Percentiles rank a stretch among this genome's conserved stretches.
phyloP scores from a whole-genome alignment of 2,888 invertebrate genomes.

The Stenodera caucasica region DNA sequence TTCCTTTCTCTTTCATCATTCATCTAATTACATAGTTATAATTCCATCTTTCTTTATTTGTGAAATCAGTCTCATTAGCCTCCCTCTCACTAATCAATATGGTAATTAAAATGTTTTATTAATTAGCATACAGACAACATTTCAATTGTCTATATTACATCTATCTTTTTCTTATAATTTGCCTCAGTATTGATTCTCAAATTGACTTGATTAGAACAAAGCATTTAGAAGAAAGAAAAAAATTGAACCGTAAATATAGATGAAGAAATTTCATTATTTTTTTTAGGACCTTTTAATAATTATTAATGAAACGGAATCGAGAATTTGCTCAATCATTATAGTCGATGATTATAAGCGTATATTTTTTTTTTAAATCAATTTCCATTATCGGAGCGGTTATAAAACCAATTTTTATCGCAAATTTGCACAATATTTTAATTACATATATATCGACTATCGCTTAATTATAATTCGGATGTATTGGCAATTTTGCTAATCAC shows the following conservation, averaged over 20 bases:
- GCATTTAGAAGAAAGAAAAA: not conserved
- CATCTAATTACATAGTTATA: not conserved
- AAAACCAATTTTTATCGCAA: too few relatives aligned
- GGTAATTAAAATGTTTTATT: conserved; percentile 40
- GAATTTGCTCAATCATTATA: too few relatives aligned
- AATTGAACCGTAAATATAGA: not conserved
- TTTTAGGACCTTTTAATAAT: too few relatives aligned
- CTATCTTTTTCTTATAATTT: conserved; percentile 21
- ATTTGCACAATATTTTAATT: too few relatives aligned
- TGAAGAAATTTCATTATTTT: too few relatives aligned
- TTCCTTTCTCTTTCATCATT: not conserved
- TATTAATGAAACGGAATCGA: too few relatives aligned
- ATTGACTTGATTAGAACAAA: conserved; percentile 30
- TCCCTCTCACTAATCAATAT: conserved; percentile 37
- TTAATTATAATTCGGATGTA: too few relatives aligned
- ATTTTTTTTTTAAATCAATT: too few relatives aligned
- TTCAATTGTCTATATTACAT: conserved; percentile 11
- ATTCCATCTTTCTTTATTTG: not conserved
- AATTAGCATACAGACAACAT: conserved; percentile 31
- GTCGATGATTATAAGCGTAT: too few relatives aligned
- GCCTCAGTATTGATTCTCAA: conserved; percentile 25
- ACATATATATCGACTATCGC: too few relatives aligned
- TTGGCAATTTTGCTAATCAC: not conserved
- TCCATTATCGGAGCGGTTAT: too few relatives aligned
- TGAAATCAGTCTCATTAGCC: conserved; percentile 13